Evolutionary conservation across 2,113 vertebrate species (phyloP).

Genomic region (Petromus typicus): DNA sequence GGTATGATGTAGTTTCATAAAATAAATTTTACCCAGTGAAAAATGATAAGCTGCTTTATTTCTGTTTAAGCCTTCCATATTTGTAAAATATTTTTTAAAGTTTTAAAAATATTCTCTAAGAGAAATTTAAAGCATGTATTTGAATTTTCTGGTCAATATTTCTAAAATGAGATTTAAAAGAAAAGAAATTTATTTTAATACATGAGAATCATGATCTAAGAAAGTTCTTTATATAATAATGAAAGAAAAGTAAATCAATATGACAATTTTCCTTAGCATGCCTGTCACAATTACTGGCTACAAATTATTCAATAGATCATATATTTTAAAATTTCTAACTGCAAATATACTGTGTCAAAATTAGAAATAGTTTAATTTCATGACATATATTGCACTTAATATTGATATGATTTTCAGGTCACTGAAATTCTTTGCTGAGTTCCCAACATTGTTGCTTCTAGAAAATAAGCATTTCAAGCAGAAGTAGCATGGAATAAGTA

Average conservation of each 20-base stretch:
- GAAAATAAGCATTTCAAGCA: background rate
- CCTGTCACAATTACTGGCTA: background rate
- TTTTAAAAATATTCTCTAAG: background rate
- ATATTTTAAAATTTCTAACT: background rate
- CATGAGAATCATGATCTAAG: background rate
- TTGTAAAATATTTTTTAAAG: background rate
- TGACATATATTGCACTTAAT: background rate
- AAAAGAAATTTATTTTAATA: background rate
- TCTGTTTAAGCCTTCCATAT: background rate
- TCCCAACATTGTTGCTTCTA: background rate
- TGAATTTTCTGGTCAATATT: background rate
- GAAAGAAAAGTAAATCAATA: background rate
- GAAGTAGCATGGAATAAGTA: background rate
- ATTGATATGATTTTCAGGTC: background rate
- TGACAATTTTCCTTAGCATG: background rate
- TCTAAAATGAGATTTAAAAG: background rate
- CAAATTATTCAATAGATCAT: background rate
- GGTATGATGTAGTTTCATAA: background rate
- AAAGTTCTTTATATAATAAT: constrained; percentile 6
- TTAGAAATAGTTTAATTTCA: constrained; percentile 35
- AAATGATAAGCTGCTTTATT: background rate
- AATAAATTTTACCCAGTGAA: background rate
- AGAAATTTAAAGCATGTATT: background rate
- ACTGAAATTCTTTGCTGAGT: background rate
- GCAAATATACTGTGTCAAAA: background rate